Conservation (phyloP, 2,113 vertebrate genomes). For the Monarcha castaneiventris region DNA sequence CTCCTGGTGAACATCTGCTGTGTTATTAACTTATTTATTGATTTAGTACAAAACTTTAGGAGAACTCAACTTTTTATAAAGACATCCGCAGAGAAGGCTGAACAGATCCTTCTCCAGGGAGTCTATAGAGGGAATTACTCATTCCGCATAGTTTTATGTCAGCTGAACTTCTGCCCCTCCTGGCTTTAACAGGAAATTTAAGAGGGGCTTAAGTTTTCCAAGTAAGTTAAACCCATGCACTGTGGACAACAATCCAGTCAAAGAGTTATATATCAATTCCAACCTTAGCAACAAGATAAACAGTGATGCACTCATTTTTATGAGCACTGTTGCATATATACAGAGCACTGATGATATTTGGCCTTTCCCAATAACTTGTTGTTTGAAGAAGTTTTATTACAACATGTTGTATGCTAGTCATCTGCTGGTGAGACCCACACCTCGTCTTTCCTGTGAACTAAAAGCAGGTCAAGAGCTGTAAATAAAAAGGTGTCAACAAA, state of each 20-base stretch:
- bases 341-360: not conserved
- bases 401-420: not conserved
- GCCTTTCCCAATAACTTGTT: not conserved
- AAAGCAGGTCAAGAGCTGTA: not conserved
- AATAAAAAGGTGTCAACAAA: not conserved
- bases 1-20: not conserved
- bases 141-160: not conserved
- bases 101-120: not conserved
- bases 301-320: not conserved
- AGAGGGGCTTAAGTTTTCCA: not conserved
- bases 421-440: not conserved
- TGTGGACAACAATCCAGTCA: not conserved
- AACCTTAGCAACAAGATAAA: not conserved
- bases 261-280: not conserved
- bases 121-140: not conserved
- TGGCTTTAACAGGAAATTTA: not conserved
- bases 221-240: not conserved
- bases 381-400: constrained; percentile 34
- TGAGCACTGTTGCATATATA: not conserved
- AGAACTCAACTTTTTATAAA: not conserved
- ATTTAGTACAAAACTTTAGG: not conserved
- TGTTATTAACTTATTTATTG: not conserved
- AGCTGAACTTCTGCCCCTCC: not conserved
- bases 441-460: not conserved
- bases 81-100: not conserved